Evolutionary conservation across 2,113 vertebrate genomes (phyloP).

Genomic region (Antechinus stuartii): DNA sequence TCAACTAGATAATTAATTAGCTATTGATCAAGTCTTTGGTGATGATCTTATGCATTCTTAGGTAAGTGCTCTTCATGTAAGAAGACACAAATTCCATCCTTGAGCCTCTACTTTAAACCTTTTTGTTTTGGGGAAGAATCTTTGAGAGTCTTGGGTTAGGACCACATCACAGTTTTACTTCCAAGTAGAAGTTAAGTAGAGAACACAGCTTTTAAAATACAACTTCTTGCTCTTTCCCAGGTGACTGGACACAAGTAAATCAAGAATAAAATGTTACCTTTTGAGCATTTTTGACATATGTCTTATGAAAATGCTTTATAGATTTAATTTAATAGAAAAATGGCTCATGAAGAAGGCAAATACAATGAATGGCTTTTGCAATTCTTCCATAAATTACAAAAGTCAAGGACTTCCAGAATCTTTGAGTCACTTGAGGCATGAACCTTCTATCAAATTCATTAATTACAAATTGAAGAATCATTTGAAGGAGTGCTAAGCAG

Average conservation of each 20-base stretch:
- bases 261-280: conserved; percentile 46
- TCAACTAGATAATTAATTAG: not conserved
- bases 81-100: not conserved
- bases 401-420: conserved; percentile 25
- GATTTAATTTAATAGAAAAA: conserved; percentile 52
- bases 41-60: not conserved
- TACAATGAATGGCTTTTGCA: conserved; percentile 53
- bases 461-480: conserved; percentile 49
- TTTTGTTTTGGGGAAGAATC: not conserved
- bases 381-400: conserved; percentile 34
- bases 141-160: not conserved
- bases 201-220: not conserved
- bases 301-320: conserved; percentile 36
- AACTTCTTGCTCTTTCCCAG: not conserved
- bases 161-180: not conserved
- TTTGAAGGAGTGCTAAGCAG: conserved; percentile 29
- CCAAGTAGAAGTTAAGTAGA: not conserved
- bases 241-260: conserved; percentile 26
- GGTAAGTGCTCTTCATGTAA: not conserved
- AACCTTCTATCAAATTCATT: not conserved
- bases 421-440: conserved; percentile 15
- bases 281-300: conserved; percentile 34
- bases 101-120: not conserved
- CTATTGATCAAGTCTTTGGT: not conserved
- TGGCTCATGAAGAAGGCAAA: conserved; percentile 35